Evolutionary conservation across 1,140 invertebrate genomes (phyloP).

Genomic region (Phortica variegata): DNA sequence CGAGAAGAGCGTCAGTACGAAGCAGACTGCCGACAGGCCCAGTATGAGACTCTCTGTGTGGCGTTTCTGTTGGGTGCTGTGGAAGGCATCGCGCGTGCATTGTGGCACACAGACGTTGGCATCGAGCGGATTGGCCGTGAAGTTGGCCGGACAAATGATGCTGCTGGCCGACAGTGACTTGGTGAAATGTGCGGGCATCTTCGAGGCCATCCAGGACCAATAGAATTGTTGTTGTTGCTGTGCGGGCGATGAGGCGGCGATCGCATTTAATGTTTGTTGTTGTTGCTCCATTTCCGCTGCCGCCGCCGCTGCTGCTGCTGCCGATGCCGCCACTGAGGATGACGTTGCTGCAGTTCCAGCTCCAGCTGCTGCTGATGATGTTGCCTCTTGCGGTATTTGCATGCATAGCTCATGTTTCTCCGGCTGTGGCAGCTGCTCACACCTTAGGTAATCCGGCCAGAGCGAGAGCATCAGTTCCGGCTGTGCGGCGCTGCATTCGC

Average conservation of each 20-base stretch:
- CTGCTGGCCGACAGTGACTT: slow-evolving; percentile 18
- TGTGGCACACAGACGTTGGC: slow-evolving; percentile 62
- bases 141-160: slow-evolving; percentile 47
- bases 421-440: slow-evolving; percentile 62
- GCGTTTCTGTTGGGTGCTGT: slow-evolving; percentile 71
- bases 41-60: slow-evolving; percentile 80
- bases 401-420: slow-evolving; percentile 62
- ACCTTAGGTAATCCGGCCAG: slow-evolving; percentile 79
- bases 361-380: background rate
- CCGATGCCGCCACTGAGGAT: background rate
- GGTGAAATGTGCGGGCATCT: slow-evolving; percentile 26
- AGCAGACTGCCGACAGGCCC: slow-evolving; percentile 80
- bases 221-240: slow-evolving; percentile 11
- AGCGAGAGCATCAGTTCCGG: slow-evolving; percentile 68
- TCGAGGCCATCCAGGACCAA: slow-evolving; percentile 44
- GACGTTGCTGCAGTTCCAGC: background rate
- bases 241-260: slow-evolving; percentile 4
- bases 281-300: slow-evolving; percentile 2
- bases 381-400: slow-evolving; percentile 56
- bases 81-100: slow-evolving; percentile 72
- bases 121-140: slow-evolving; percentile 40
- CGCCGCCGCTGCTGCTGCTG: background rate
- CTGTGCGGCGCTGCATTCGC: slow-evolving; percentile 66
- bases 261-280: background rate
- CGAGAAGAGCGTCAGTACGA: slow-evolving; percentile 81